These are phyloP conservation scores for Arrhamphus sclerolepis DNA, from an alignment of 2,797 vertebrate genomes.

Conservation along the genomic window DNA sequence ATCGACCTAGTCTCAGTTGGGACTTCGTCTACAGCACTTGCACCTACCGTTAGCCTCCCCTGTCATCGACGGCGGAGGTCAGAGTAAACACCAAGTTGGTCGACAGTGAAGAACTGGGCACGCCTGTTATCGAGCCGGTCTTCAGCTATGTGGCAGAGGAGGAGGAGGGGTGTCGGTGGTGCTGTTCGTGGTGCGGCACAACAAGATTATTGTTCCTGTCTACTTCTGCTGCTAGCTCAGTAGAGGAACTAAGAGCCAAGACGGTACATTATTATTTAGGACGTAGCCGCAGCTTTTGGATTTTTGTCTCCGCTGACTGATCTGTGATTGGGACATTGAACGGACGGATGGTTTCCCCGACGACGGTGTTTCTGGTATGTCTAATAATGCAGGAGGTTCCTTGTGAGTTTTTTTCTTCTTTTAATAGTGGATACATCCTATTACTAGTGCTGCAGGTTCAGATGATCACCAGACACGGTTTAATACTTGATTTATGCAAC, in stretches of 20 bases:
- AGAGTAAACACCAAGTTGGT: constrained; percentile 56
- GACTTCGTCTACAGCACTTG: neutral
- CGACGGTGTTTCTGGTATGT: too few relatives aligned
- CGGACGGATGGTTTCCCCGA: neutral
- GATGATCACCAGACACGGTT: too few relatives aligned
- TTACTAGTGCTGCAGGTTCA: too few relatives aligned
- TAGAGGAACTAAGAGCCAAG: constrained; percentile 36
- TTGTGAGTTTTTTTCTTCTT: too few relatives aligned
- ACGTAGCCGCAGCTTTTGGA: constrained; percentile 36
- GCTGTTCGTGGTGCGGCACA: constrained; percentile 59
- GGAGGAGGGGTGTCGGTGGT: constrained; percentile 51
- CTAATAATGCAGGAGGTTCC: too few relatives aligned
- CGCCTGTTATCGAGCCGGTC: constrained; percentile 48
- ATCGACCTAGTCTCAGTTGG: accelerated
- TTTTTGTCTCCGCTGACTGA: neutral
- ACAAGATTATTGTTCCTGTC: constrained; percentile 75
- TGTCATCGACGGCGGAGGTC: constrained; percentile 27
- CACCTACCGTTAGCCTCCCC: constrained; percentile 42
- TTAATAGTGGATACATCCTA: too few relatives aligned
- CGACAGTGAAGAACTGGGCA: constrained; percentile 37
- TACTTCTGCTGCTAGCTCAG: constrained; percentile 33
- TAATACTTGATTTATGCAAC: too few relatives aligned
- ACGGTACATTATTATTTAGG: constrained; percentile 12
- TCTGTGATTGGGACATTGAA: neutral
- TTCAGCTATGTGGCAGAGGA: constrained; percentile 72